phyloP scores from a whole-genome alignment of 2,888 invertebrate species.

The Heliothis peltigera region DNA sequence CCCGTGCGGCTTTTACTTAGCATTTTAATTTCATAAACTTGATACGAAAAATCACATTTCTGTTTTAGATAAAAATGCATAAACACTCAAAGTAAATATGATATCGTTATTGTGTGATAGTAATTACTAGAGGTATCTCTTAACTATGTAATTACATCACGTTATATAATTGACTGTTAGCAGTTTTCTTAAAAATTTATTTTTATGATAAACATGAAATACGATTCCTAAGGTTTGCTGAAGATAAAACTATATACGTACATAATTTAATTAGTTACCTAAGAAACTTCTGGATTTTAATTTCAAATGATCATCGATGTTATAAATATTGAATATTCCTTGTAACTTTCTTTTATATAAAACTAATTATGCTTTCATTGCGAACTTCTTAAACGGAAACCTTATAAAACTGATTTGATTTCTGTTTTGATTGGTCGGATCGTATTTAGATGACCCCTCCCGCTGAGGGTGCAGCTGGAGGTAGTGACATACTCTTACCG shows the following conservation, averaged over 20 bases:
- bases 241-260: not conserved
- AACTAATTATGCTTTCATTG: no score
- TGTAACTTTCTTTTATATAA: not conserved
- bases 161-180: constrained; percentile 32
- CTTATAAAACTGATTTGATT: not conserved
- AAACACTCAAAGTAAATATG: not conserved
- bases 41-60: not conserved
- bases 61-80: not conserved
- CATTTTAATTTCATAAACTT: no score
- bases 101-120: not conserved
- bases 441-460: no score
- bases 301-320: no score
- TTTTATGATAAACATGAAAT: constrained; percentile 20
- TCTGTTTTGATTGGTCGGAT: not conserved
- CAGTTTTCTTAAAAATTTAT: constrained; percentile 13
- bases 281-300: not conserved
- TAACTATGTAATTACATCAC: constrained; percentile 10
- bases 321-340: no score
- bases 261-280: not conserved
- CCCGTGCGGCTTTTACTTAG: no score
- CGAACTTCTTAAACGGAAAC: not conserved
- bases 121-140: constrained; percentile 21
- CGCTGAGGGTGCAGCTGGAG: no score
- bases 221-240: constrained; percentile 5
- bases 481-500: no score